Evolutionary conservation across 2,797 vertebrate genomes (phyloP).

Genomic region (Phataginus tricuspis): DNA sequence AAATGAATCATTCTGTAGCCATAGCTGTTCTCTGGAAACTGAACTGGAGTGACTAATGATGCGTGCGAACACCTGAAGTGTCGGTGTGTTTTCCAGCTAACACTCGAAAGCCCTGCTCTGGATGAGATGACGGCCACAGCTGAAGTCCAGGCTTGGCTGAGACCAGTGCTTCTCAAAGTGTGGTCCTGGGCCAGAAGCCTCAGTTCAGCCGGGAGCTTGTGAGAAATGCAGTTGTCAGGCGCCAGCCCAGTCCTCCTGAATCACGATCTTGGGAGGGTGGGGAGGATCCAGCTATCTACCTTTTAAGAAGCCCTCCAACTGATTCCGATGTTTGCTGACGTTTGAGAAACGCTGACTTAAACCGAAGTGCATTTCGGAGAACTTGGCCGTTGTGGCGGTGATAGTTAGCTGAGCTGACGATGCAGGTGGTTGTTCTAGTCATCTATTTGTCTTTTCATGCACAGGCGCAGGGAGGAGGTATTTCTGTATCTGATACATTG

Average conservation of each 20-base stretch:
- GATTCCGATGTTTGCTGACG: neutral
- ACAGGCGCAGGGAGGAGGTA: neutral
- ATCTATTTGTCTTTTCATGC: neutral
- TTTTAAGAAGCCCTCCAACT: neutral
- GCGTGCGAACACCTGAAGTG: conserved; percentile 23
- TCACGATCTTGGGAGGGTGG: neutral
- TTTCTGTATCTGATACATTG: neutral
- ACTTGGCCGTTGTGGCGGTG: neutral
- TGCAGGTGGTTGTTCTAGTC: neutral
- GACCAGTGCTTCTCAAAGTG: neutral
- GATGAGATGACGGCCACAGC: neutral
- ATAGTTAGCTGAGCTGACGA: neutral
- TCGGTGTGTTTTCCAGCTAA: neutral
- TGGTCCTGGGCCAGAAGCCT: neutral
- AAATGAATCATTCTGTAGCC: conserved; percentile 43
- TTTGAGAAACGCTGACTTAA: neutral
- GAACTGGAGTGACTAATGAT: conserved; percentile 59
- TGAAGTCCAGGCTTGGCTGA: neutral
- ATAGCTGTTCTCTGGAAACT: conserved; percentile 54
- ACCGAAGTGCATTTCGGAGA: neutral
- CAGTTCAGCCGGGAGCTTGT: neutral
- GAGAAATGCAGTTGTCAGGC: neutral
- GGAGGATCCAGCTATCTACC: neutral
- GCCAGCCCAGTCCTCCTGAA: neutral
- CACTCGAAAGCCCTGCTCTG: conserved; percentile 34